Evolutionary conservation across 1,140 invertebrate species (phyloP), one percentile per base, ranked within the genome.

Genomic region (Ruditapes philippinarum): DNA sequence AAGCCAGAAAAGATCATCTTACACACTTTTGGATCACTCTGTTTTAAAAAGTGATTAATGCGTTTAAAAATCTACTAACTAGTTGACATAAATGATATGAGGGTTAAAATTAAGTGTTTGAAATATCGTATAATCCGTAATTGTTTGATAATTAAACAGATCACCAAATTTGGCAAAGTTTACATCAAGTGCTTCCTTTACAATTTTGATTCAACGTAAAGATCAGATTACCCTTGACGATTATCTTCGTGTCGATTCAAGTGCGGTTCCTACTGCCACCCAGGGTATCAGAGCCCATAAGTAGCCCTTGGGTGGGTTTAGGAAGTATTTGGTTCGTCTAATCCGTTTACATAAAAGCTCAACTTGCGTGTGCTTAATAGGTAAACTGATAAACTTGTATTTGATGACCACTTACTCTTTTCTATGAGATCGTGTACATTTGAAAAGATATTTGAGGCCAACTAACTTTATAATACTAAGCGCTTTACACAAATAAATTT

Each of bases 111-210:
- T 49, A 88, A 88, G 85, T 88, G 85, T 88, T 88, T 88, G 57
- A 88, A 65, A 79, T 80, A 28, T 78, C 73, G 51, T 68, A n/a
- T 88, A 88, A 88, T 88, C 85, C 76, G 28, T 88, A 70, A 88
- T 88, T 88, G 85, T 88, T 88, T 88, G 85, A 68, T 62, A 65
- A 68, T 70, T 80, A 88, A 88, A 88, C 85, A 88, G 62, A 88
- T 54, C 74, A 70, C n/a, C 57, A 28, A 87, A 62, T 51, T 80
- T 31, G 5, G 11, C 78, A 88, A 73, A 49, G 51, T 14, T 33
- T 31, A n/a, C 36, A 36, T 49, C 12, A 70, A 80, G 85, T 33
- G 31, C 62, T 79, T 42, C 33, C 73, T 88, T 62, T 88, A 80
- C 57, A 79, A 80, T 51, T 84, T 42, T 40, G 9, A 33, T 14